Percentiles rank a stretch among this genome's conserved stretches.
Conservation (phyloP, 1,140 invertebrate genomes). For the Rhyacophila brunnea region DNA sequence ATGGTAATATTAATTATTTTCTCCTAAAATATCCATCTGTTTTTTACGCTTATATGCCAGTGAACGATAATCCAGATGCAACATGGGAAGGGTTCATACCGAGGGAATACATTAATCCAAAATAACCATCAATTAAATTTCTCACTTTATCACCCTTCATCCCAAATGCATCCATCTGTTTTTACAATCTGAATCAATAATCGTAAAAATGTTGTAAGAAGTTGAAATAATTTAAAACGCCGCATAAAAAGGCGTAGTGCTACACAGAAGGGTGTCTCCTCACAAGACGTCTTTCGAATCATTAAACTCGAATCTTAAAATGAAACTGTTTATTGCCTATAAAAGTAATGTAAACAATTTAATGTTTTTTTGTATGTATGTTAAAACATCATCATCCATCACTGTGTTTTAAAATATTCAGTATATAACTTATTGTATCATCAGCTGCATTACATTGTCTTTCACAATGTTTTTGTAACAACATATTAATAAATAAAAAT, state of each 20-base stretch:
- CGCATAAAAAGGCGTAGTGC: slow-evolving; percentile 3
- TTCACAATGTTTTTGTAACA: too few relatives aligned
- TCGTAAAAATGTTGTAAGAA: slow-evolving; percentile 6
- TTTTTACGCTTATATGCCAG: not conserved
- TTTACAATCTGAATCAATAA: slow-evolving; percentile 31
- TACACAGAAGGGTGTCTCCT: slow-evolving; percentile 1
- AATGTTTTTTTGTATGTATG: slow-evolving; percentile 7
- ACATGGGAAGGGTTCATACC: too few relatives aligned
- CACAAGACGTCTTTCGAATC: not conserved
- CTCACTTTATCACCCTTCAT: slow-evolving; percentile 20
- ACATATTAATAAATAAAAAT: too few relatives aligned
- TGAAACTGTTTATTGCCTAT: slow-evolving; percentile 10
- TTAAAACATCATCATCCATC: too few relatives aligned
- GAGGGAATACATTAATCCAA: slow-evolving; percentile 13
- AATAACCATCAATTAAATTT: slow-evolving; percentile 23
- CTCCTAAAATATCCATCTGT: too few relatives aligned
- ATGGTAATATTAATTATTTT: too few relatives aligned
- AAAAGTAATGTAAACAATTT: not conserved
- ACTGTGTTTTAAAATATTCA: too few relatives aligned
- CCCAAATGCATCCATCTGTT: slow-evolving; percentile 28
- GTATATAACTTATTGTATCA: too few relatives aligned
- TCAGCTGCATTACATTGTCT: too few relatives aligned
- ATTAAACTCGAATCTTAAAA: slow-evolving; percentile 9
- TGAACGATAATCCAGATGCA: slow-evolving; percentile 12
- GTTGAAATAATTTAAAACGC: slow-evolving; percentile 2